Percentiles rank a stretch among this genome's conserved stretches.
These are phyloP conservation scores for Acanthurus leucopareius DNA, from an alignment of 2,797 vertebrate genomes.

Conservation along the genomic window DNA sequence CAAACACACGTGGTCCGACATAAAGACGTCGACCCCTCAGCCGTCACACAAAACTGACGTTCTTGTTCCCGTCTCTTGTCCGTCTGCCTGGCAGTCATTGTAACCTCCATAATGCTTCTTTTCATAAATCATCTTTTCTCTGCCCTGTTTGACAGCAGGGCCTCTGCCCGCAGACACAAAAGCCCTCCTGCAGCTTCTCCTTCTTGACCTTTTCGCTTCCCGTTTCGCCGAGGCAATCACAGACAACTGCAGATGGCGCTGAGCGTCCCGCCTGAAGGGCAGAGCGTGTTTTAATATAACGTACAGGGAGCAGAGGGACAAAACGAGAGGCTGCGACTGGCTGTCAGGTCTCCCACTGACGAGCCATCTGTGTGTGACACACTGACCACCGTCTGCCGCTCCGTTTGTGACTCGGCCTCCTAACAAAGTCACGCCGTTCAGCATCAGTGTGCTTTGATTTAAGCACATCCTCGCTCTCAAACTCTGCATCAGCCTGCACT, in stretches of 20 bases:
- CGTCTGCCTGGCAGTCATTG: constrained; percentile 42
- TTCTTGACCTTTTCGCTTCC: constrained; percentile 63
- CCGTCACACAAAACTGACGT: constrained; percentile 74
- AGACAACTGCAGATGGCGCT: constrained; percentile 70
- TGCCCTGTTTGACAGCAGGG: constrained; percentile 57
- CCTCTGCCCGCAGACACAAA: constrained; percentile 16
- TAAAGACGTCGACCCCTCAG: constrained; percentile 18
- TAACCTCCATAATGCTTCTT: constrained; percentile 53
- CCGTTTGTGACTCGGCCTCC: constrained; percentile 10
- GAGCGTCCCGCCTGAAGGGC: constrained; percentile 38
- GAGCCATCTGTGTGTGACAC: constrained; percentile 72
- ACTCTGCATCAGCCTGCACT: too few species aligned
- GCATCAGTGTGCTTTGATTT: constrained; percentile 10
- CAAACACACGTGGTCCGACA: neutral
- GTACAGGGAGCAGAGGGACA: constrained; percentile 12
- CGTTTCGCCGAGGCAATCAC: constrained; percentile 45
- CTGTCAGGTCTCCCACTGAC: constrained; percentile 76
- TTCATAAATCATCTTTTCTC: constrained; percentile 56
- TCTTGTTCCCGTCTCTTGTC: constrained; percentile 40
- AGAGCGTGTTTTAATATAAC: constrained; percentile 8
- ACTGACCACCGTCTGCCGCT: neutral
- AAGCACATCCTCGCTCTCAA: neutral
- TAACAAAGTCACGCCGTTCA: constrained; percentile 3
- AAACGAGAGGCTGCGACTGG: constrained; percentile 45
- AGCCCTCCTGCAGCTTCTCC: constrained; percentile 44